A percentile compares a stretch with the other conserved stretches of the same genome.
These are phyloP conservation scores for Pristionchus pacificus DNA, from an alignment of 1,140 invertebrate species.

Conservation along the genomic window DNA sequence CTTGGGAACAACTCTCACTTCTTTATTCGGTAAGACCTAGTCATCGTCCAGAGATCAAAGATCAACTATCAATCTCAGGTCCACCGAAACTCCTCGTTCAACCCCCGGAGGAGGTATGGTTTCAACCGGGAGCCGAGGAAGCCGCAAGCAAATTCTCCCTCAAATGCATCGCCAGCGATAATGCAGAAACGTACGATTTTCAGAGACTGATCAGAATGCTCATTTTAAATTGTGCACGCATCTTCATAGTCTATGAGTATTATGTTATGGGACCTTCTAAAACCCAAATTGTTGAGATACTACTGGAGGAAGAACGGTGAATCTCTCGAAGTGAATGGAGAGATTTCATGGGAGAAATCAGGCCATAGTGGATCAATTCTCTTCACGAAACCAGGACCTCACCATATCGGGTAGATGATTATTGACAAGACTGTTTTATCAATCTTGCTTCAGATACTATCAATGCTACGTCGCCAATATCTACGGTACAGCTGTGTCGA, in stretches of 20 bases:
- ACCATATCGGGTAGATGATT: conserved; percentile 32
- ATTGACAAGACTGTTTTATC: conserved; percentile 62
- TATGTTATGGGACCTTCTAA: no score
- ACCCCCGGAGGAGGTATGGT: conserved; percentile 26
- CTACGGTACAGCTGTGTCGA: conserved; percentile 85
- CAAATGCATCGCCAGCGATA: conserved; percentile 20
- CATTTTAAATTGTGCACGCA: neutral
- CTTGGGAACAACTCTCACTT: neutral
- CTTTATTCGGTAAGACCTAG: neutral
- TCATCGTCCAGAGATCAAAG: neutral
- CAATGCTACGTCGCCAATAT: conserved; percentile 93
- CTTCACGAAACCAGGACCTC: conserved; percentile 32
- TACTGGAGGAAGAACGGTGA: conserved; percentile 45
- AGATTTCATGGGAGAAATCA: conserved; percentile 33
- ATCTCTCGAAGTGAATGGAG: conserved; percentile 37
- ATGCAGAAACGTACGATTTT: conserved; percentile 25
- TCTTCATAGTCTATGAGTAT: no score
- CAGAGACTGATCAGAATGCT: neutral
- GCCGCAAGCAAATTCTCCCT: conserved; percentile 7
- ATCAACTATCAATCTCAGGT: conserved; percentile 12
- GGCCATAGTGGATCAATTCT: conserved; percentile 40
- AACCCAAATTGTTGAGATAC: conserved; percentile 39
- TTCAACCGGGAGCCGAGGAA: conserved; percentile 14
- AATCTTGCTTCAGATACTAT: conserved; percentile 31
- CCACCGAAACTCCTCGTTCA: conserved; percentile 29